Evolutionary conservation across 2,113 vertebrate genomes (phyloP).

Genomic region (Mus spicilegus): DNA sequence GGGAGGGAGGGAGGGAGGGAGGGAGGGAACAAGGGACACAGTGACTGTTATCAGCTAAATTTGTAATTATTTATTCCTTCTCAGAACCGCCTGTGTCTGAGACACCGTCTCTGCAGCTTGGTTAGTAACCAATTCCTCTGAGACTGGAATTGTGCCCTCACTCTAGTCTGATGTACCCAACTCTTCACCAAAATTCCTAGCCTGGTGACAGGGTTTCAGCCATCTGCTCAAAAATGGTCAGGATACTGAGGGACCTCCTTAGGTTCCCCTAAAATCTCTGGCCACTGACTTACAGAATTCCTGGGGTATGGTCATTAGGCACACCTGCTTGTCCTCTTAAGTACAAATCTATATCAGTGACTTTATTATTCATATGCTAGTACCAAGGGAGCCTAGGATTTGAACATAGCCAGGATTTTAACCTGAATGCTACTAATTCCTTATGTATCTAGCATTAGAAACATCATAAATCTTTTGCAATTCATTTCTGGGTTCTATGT

Average conservation of each 20-base stretch:
- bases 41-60: background rate
- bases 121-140: background rate
- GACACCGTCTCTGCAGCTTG: background rate
- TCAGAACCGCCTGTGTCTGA: background rate
- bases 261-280: background rate
- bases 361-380: background rate
- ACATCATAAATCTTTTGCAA: background rate
- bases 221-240: background rate
- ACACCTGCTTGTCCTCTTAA: background rate
- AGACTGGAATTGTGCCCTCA: background rate
- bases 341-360: background rate
- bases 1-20: background rate
- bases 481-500: background rate
- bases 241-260: background rate
- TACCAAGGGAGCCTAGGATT: background rate
- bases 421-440: background rate
- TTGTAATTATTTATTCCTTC: background rate
- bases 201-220: background rate
- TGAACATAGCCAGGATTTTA: slow-evolving; percentile 11
- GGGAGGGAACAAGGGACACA: background rate
- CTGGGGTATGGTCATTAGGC: background rate
- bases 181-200: slow-evolving; percentile 8
- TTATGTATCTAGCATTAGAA: background rate
- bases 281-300: background rate
- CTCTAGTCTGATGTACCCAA: background rate